A percentile compares a stretch with the other conserved stretches of the same genome.
Evolutionary conservation across 2,113 vertebrate species (phyloP).

Genomic region (Spea bombifrons): DNA sequence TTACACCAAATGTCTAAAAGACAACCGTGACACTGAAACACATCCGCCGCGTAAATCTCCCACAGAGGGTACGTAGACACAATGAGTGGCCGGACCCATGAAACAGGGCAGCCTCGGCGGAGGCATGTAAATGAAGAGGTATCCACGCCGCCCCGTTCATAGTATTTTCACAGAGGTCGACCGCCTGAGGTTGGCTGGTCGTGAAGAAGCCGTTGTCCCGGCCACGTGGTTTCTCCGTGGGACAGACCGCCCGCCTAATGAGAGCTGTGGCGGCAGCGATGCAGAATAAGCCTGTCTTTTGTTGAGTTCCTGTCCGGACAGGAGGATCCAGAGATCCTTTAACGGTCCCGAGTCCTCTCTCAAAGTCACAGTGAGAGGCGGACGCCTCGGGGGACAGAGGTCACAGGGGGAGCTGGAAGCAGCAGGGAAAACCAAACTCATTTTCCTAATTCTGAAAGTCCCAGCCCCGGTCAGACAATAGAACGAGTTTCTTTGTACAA

Average conservation of each 20-base stretch:
- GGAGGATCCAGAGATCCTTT: slow-evolving; percentile 13
- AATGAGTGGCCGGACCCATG: too few species aligned
- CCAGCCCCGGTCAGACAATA: background rate
- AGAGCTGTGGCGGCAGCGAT: background rate
- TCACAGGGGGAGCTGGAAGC: slow-evolving; percentile 12
- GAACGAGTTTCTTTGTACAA: background rate
- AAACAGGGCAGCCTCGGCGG: too few species aligned
- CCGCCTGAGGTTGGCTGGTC: too few species aligned
- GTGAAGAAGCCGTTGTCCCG: too few species aligned
- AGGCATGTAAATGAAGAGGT: too few species aligned
- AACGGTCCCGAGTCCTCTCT: background rate
- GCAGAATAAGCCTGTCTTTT: slow-evolving; percentile 13
- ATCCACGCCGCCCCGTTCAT: too few species aligned
- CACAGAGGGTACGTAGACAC: too few species aligned
- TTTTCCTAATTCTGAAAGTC: slow-evolving; percentile 2
- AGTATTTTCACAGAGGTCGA: too few species aligned
- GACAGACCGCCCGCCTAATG: background rate
- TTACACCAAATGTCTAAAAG: too few species aligned
- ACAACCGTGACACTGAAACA: too few species aligned
- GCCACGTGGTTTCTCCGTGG: background rate
- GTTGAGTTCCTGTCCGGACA: background rate
- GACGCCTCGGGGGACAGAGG: slow-evolving; percentile 20
- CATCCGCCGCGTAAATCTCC: too few species aligned
- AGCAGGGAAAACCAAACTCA: slow-evolving; percentile 25
- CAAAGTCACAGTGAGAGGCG: background rate